A percentile compares a stretch with the other conserved stretches of the same genome.
Evolutionary conservation across 2,113 vertebrate genomes (phyloP).

Genomic region (Leucoraja erinaceus): DNA sequence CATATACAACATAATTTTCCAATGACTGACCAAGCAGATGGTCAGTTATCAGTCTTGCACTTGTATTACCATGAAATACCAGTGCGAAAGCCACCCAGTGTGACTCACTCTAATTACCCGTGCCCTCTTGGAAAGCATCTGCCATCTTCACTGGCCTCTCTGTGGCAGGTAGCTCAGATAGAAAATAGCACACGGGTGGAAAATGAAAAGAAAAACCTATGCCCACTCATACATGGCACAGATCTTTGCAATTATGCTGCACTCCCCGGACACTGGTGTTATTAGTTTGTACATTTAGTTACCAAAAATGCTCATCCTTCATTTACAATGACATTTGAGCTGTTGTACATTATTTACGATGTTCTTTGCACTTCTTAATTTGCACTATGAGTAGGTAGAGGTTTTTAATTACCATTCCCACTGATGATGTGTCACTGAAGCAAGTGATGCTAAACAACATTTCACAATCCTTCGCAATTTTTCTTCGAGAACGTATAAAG

Average conservation of each 20-base stretch:
- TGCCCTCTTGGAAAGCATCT: background rate
- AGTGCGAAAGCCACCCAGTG: background rate
- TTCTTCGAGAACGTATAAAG: background rate
- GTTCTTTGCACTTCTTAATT: too few species aligned
- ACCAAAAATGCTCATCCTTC: background rate
- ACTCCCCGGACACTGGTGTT: background rate
- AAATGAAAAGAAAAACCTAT: background rate
- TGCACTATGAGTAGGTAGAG: too few species aligned
- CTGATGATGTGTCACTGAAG: too few species aligned
- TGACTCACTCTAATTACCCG: background rate
- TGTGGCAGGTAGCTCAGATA: background rate
- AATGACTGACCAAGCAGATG: background rate
- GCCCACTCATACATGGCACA: background rate
- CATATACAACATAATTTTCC: constrained; percentile 4
- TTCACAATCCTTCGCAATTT: background rate
- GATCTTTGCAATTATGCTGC: background rate
- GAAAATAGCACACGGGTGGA: background rate
- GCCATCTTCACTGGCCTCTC: background rate
- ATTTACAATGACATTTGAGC: background rate
- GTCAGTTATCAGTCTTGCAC: background rate
- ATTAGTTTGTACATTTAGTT: background rate
- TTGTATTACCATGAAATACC: background rate
- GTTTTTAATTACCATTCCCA: too few species aligned
- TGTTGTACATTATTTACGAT: too few species aligned
- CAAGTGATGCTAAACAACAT: background rate